These are phyloP conservation scores for Pseudomyrmex pallidus DNA, from an alignment of 1,140 invertebrate species.

Conservation along the genomic window DNA sequence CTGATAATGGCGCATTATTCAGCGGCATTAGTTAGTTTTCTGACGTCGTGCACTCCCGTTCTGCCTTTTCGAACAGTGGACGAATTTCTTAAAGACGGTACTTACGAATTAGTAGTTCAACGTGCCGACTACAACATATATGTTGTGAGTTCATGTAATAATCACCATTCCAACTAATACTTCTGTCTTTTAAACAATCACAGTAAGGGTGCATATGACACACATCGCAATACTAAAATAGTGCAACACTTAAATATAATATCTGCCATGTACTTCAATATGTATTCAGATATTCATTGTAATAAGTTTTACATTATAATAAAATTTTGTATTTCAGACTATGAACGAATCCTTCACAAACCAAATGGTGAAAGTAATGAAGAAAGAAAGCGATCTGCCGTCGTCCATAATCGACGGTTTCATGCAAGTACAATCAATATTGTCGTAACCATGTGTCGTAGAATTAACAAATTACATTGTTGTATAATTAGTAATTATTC, in stretches of 20 bases:
- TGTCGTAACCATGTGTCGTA: too few species aligned
- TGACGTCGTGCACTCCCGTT: slow-evolving; percentile 45
- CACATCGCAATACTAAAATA: too few species aligned
- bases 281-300: too few species aligned
- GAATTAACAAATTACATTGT: too few species aligned
- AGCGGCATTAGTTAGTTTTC: slow-evolving; percentile 69
- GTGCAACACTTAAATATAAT: not conserved
- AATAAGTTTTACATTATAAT: not conserved
- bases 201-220: too few species aligned
- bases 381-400: too few species aligned
- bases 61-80: slow-evolving; percentile 67
- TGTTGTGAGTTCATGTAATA: slow-evolving; percentile 55
- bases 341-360: slow-evolving; percentile 14
- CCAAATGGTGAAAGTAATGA: too few species aligned
- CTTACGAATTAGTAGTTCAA: slow-evolving; percentile 64
- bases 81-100: slow-evolving; percentile 64
- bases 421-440: too few species aligned
- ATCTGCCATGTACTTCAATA: not conserved
- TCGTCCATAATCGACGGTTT: too few species aligned
- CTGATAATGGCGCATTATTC: slow-evolving; percentile 58
- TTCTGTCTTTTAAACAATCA: too few species aligned
- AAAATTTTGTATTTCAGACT: slow-evolving; percentile 27
- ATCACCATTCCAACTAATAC: too few species aligned
- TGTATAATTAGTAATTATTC: too few species aligned
- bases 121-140: slow-evolving; percentile 66